Percentiles rank a stretch among this genome's conserved stretches.
Conservation (phyloP, 2,797 vertebrate species). For the Sebastolobus altivelis region DNA sequence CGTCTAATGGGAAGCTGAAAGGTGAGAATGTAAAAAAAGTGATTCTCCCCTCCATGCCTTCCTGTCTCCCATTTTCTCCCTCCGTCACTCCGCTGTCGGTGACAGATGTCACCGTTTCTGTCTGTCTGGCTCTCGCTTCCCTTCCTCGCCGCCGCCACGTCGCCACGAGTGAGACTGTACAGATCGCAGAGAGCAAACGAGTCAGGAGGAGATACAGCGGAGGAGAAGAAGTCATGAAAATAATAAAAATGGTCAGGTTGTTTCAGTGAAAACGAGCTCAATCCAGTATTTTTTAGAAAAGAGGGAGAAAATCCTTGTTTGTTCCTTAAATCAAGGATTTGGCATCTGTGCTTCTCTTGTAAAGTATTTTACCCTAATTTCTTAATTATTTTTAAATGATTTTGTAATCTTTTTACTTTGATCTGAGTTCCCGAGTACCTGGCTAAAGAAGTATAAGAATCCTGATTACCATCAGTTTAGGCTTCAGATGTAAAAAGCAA, state of each 20-base stretch:
- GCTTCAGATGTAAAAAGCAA: conserved; percentile 23
- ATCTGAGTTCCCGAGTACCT: conserved; percentile 5
- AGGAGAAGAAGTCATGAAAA: conserved; percentile 60
- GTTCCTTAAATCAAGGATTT: conserved; percentile 55
- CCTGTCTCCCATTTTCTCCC: conserved; percentile 58
- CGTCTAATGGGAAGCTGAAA: conserved; percentile 75
- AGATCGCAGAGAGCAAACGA: conserved; percentile 36
- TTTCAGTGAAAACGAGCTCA: conserved; percentile 55
- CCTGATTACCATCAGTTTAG: not conserved
- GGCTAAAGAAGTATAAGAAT: conserved; percentile 23
- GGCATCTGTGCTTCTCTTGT: conserved; percentile 23
- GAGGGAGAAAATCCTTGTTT: conserved; percentile 13
- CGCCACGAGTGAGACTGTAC: conserved; percentile 49
- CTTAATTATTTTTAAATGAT: conserved; percentile 14
- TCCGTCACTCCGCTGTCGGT: conserved; percentile 63
- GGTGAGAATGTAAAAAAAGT: conserved; percentile 74
- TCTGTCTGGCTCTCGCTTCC: conserved; percentile 55
- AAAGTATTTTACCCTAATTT: conserved; percentile 2
- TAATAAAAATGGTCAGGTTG: conserved; percentile 54
- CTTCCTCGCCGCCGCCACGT: conserved; percentile 40
- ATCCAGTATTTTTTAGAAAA: conserved; percentile 50
- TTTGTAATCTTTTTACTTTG: conserved; percentile 19
- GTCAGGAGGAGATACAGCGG: conserved; percentile 52
- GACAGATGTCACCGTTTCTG: conserved; percentile 74
- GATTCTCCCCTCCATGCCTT: conserved; percentile 61